phyloP scores from a whole-genome alignment of 92 coral and sea anemone species.

The Siderastrea radians region DNA sequence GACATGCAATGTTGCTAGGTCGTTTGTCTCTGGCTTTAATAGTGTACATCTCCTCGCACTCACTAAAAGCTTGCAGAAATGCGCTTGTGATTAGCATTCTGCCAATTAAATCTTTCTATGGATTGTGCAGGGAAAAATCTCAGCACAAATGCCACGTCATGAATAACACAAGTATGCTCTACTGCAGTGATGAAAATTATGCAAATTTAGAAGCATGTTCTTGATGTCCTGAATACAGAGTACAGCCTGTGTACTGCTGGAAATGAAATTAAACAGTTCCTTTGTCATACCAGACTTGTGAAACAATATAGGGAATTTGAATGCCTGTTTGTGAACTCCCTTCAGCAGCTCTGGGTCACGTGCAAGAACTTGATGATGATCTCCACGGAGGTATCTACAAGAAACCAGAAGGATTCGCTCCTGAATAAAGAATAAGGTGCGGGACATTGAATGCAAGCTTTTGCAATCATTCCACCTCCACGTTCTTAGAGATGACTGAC shows the following conservation, averaged over 20 bases:
- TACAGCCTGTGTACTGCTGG: slow-evolving; percentile 53
- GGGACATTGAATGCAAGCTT: slow-evolving; percentile 40
- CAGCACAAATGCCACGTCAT: background rate
- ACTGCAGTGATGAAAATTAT: slow-evolving; percentile 23
- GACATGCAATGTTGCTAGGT: no score
- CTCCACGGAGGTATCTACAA: slow-evolving; percentile 44
- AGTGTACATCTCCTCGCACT: slow-evolving; percentile 44
- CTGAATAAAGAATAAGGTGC: slow-evolving; percentile 55
- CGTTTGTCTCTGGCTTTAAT: no score
- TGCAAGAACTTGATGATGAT: slow-evolving; percentile 53
- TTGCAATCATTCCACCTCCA: slow-evolving; percentile 75
- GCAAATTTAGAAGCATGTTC: slow-evolving; percentile 53
- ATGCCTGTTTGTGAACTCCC: slow-evolving; percentile 16
- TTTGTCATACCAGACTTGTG: slow-evolving; percentile 69
- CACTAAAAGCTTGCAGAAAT: slow-evolving; percentile 38
- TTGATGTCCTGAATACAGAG: slow-evolving; percentile 52
- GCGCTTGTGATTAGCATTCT: slow-evolving; percentile 53
- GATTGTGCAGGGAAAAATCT: slow-evolving; percentile 28
- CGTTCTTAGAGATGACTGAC: slow-evolving; percentile 42
- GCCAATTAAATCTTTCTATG: slow-evolving; percentile 42
- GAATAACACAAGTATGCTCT: slow-evolving; percentile 40
- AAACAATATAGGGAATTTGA: slow-evolving; percentile 50
- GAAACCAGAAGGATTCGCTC: slow-evolving; percentile 66
- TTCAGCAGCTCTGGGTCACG: slow-evolving; percentile 32
- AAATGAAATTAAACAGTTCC: slow-evolving; percentile 43